phyloP scores from a whole-genome alignment of 2,888 invertebrate genomes.

The Tachina lurida region DNA sequence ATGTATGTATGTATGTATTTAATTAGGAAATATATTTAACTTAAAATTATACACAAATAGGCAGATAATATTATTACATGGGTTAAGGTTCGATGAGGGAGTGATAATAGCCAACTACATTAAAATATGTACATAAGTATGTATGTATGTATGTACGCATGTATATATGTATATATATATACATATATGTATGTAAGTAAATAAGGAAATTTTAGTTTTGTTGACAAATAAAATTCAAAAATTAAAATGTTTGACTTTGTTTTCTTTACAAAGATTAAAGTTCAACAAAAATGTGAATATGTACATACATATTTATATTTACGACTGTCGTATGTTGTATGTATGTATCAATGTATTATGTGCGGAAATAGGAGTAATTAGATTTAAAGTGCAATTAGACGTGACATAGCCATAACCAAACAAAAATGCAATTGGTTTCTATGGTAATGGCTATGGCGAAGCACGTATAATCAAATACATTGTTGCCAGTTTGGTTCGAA shows the following conservation, averaged over 20 bases:
- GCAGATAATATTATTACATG: background rate
- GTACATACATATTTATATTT: background rate
- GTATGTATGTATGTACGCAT: no score
- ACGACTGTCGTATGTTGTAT: background rate
- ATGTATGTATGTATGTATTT: background rate
- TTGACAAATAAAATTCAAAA: background rate
- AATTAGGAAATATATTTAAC: background rate
- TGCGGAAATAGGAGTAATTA: no score
- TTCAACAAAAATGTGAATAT: background rate
- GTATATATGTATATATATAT: no score
- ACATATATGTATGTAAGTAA: background rate
- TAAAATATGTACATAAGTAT: background rate
- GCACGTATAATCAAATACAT: no score
- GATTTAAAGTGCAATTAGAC: no score
- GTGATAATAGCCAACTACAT: background rate
- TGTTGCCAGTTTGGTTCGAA: no score
- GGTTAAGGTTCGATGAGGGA: slow-evolving; percentile 9
- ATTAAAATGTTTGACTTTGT: background rate
- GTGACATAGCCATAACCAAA: no score
- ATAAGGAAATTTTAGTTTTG: slow-evolving; percentile 1
- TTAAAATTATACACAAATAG: background rate
- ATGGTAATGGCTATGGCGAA: no score
- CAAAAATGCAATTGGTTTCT: no score
- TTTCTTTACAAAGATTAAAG: background rate
- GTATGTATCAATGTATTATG: no score